Percentiles rank a stretch among this genome's conserved stretches.
These are phyloP conservation scores for Monodelphis domestica DNA, from an alignment of 2,797 vertebrate species.

Conservation along the genomic window DNA sequence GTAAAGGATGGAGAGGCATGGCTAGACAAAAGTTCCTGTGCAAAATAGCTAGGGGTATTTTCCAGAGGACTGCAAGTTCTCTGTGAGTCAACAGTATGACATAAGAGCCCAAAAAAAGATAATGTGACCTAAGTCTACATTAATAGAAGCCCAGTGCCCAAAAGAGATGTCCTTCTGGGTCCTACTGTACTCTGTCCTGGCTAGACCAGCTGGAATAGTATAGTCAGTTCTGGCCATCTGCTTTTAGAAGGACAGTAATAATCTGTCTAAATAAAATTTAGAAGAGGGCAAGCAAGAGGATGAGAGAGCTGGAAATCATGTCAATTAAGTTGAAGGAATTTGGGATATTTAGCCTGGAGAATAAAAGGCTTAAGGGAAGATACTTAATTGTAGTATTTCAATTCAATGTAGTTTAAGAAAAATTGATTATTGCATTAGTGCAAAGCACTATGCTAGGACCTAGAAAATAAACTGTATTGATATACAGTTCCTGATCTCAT, in stretches of 20 bases:
- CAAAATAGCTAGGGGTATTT: not conserved
- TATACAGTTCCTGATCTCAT: not conserved
- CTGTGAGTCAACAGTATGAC: not conserved
- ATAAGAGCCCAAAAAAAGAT: constrained; percentile 2
- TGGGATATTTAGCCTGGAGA: not conserved
- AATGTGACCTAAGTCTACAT: not conserved
- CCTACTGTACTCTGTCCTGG: not conserved
- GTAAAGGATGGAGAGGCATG: not conserved
- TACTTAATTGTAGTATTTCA: not conserved
- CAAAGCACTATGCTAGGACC: not conserved
- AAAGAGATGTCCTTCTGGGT: not conserved
- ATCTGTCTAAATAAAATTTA: not conserved
- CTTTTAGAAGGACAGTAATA: not conserved
- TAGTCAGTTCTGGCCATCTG: not conserved
- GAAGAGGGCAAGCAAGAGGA: not conserved
- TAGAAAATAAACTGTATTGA: not conserved
- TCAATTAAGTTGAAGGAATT: not conserved
- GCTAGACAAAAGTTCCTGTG: not conserved
- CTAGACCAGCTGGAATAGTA: not conserved
- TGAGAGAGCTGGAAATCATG: not conserved
- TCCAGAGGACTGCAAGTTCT: not conserved
- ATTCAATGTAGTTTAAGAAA: not conserved
- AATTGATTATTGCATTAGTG: not conserved
- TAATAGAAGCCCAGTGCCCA: not conserved
- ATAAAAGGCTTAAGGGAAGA: not conserved